Percentiles rank a stretch among this genome's conserved stretches.
These are phyloP conservation scores for Aptenodytes patagonicus DNA, from an alignment of 2,113 vertebrate species.

Conservation along the genomic window DNA sequence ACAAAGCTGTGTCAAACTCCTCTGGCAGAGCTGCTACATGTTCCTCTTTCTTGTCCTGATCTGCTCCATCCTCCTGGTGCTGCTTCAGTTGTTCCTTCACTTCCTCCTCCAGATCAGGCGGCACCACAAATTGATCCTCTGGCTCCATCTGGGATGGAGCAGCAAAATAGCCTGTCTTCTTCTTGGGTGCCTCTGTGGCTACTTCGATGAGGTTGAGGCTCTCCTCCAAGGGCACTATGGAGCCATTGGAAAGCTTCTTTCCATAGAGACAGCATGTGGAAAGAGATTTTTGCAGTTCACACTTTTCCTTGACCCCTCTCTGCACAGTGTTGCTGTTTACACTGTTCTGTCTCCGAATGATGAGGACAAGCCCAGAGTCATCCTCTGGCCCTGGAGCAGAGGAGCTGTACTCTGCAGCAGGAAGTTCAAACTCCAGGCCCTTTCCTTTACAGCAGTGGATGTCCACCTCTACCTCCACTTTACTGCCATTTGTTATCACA, in stretches of 20 bases:
- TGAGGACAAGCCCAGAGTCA: constrained; percentile 60
- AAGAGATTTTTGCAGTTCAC: constrained; percentile 88
- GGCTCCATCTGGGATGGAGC: constrained; percentile 93
- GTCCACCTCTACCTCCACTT: constrained; percentile 95
- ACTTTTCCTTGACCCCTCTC: constrained; percentile 80
- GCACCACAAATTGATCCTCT: constrained; percentile 92
- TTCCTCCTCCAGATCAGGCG: constrained; percentile 90
- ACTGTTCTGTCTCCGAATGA: constrained; percentile 86
- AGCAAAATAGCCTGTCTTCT: constrained; percentile 94
- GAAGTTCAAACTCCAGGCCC: constrained; percentile 51
- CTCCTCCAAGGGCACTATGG: constrained; percentile 90
- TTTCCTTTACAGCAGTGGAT: constrained; percentile 90
- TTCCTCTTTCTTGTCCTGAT: constrained; percentile 62
- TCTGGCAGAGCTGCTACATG: constrained; percentile 64
- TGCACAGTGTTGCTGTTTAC: constrained; percentile 83
- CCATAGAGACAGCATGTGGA: constrained; percentile 90
- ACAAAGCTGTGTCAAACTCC: constrained; percentile 94
- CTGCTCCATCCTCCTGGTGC: constrained; percentile 64
- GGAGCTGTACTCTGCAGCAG: background rate
- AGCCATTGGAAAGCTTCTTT: constrained; percentile 94
- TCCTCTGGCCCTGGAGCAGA: constrained; percentile 56
- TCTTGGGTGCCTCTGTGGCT: constrained; percentile 93
- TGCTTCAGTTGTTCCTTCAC: constrained; percentile 90
- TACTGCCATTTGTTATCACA: constrained; percentile 92
- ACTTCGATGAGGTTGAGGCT: constrained; percentile 95